Evolutionary conservation across 2,113 vertebrate genomes (phyloP).

Genomic region (Ciconia stormi): DNA sequence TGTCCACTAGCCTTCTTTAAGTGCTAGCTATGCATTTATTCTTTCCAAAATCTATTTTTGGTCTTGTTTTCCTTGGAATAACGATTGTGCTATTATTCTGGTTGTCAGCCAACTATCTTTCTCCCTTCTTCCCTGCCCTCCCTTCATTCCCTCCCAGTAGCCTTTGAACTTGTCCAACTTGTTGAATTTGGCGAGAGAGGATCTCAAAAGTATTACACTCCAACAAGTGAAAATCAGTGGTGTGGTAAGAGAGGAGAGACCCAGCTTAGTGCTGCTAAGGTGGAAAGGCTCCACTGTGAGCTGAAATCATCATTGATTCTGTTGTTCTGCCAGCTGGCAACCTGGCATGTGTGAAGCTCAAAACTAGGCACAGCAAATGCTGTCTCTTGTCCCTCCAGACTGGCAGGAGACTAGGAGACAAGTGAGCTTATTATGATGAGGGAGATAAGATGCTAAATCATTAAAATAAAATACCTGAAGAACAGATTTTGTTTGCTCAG

Average conservation of each 20-base stretch:
- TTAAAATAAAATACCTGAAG: not conserved
- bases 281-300: not conserved
- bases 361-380: not conserved
- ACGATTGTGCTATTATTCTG: not conserved
- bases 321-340: constrained; percentile 4
- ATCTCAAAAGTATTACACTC: not conserved
- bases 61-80: constrained; percentile 39
- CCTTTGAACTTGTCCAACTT: constrained; percentile 39
- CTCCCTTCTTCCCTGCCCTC: not conserved
- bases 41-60: constrained; percentile 38
- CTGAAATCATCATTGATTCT: not conserved
- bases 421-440: not conserved
- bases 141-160: not conserved
- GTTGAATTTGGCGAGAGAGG: constrained; percentile 10
- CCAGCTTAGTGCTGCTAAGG: not conserved
- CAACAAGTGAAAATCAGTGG: not conserved
- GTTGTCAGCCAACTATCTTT: not conserved
- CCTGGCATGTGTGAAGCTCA: not conserved
- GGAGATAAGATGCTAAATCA: not conserved
- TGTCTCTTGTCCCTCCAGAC: not conserved
- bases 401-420: not conserved
- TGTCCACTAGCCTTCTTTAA: not conserved
- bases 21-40: not conserved
- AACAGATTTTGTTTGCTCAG: not conserved
- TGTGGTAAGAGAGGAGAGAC: not conserved